Base-by-base conservation (phyloP, 2,888 invertebrate species). In the Sepioteuthis lessoniana region DNA sequence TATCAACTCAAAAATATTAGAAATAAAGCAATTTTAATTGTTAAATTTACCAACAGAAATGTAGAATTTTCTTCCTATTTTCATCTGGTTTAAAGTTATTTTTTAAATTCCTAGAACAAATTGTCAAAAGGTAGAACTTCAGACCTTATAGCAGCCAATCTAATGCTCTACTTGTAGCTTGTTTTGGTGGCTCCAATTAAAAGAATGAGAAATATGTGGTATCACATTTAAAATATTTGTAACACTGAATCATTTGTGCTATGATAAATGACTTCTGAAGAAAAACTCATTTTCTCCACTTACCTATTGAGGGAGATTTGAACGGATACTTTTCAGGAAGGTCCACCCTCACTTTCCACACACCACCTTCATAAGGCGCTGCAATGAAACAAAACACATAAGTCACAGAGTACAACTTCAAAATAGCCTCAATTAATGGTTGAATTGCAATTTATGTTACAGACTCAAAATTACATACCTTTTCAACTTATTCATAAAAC, bases 261-360 rank as follows among this genome's bases (percentile, higher is more conserved):
- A 35, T 16, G n/a, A 76, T 35, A 7, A 31, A 31, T 60, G 0
- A 76, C 25, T 76, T 1, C 13, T 13, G 4, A n/a, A 35, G 16
- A 76, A n/a, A 31, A 8, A 76, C 13, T 60, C 16, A 3, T 31
- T n/a, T 76, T 76, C n/a, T 76, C n/a, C 50, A 94, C 95, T 94
- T 96, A 97, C 97, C 99, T 97, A 99, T 99, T 96, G 99, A 99
- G 94, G 99, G 99, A 94, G 99, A 99, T 98, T 99, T 99, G 98
- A 99, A 99, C 90, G 99, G 99, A 97, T 99, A 99, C 97, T 99
- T 99, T 97, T 99, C 99, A 94, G 99, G 99, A 96, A 99, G 98
- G 97, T 99, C 99, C 94, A 99, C 99, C 95, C 99, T 98, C 90
- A 99, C 99, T 97, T 99, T 99, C 99, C 99, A 99, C 94, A 99